Evolutionary conservation across 1,140 invertebrate genomes (phyloP).

Genomic region (Monomorium pharaonis): DNA sequence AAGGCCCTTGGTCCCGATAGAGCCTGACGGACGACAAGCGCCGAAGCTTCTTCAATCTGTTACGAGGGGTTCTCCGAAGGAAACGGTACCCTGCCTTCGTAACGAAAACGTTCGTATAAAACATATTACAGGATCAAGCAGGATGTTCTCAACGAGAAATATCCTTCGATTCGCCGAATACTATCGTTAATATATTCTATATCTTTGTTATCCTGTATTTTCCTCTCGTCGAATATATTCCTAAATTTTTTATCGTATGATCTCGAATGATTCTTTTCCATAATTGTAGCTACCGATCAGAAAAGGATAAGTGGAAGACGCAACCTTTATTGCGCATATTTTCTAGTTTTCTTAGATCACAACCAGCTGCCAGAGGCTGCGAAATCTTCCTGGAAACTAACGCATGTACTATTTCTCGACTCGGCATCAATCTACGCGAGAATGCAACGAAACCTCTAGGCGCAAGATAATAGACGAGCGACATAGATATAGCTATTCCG

Average conservation of each 20-base stretch:
- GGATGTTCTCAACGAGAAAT: neutral
- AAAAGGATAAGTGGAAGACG: neutral
- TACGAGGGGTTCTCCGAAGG: neutral
- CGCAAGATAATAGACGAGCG: constrained; percentile 31
- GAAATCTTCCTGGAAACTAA: constrained; percentile 52
- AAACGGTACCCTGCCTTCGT: neutral
- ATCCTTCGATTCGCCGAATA: neutral
- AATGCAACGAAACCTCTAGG: constrained; percentile 28
- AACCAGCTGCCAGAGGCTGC: constrained; percentile 2
- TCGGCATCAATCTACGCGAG: constrained; percentile 46
- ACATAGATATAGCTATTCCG: constrained; percentile 61
- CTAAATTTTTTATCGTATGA: neutral
- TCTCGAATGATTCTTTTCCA: neutral
- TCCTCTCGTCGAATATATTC: neutral
- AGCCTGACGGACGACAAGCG: constrained; percentile 49
- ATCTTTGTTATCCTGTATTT: neutral
- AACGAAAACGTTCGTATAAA: neutral
- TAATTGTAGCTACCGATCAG: neutral
- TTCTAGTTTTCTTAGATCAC: neutral
- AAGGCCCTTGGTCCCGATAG: constrained; percentile 15
- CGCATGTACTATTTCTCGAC: constrained; percentile 49
- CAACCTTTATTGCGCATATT: neutral
- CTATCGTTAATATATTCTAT: neutral
- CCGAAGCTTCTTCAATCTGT: constrained; percentile 35
- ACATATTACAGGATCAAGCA: neutral